Base-by-base conservation (phyloP, 2,797 vertebrate species). In the Spondyliosoma cantharus region DNA sequence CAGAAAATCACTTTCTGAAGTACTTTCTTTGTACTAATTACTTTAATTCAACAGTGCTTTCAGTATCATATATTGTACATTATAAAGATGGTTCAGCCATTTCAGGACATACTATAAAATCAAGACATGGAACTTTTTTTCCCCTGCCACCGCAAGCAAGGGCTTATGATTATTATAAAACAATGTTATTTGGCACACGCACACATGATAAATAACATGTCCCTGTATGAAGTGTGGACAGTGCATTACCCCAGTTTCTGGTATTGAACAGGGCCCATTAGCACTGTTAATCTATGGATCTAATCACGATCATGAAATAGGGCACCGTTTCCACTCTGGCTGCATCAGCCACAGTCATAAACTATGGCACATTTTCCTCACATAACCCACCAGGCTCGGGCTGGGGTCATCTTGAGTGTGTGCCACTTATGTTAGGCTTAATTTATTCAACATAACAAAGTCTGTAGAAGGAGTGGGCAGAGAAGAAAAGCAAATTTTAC, bases 211-310 rank as follows among this genome's bases (percentile, higher is more conserved):
- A 90, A 88, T 69, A 82, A 74, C 62, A 82, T 71, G 72, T 87
- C 68, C 48, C 22, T 48, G 67, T 50, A 62, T 69, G 58, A 60
- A 78, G 53, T 72, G 66, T 78, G 60, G 60, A 76, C 58, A 76
- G 85, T 84, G 54, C 85, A 91, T 93, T 93, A 93, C 56, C 89
- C 89, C 76, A 91, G 82, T 89, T 32, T 91, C 61, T 75, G 60
- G 56, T 82, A 89, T 87, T 81, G 90, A 91, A 85, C 56, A 24
- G 19, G 53, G 63, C 76, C 72, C 88, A 92, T 92, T 93, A 92
- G 76, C 75, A 37, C 71, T 68, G 78, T 73, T 91, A 88, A 91
- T 91, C 91, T 88, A 89, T 91, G 80, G 73, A 86, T 86, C 71
- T 60, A 78, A 87, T 77, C 83, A 68, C 53, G 37, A 86, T 89